Percentiles rank a stretch among this genome's conserved stretches.
These are phyloP conservation scores for Acanthurus leucopareius DNA, from an alignment of 2,797 vertebrate species.

Conservation along the genomic window DNA sequence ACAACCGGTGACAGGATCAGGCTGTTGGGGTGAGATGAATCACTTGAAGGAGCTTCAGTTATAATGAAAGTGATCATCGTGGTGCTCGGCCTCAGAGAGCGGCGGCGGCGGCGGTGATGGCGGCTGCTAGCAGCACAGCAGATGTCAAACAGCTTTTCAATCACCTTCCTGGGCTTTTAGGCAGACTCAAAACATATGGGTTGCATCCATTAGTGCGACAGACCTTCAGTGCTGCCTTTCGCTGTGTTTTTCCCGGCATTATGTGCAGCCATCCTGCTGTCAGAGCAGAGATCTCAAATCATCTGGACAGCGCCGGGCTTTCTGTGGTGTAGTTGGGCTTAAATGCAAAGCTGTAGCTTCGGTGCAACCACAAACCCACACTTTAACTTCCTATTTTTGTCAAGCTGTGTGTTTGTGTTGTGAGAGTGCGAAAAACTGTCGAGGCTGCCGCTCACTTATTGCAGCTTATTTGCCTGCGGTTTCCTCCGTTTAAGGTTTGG, in stretches of 20 bases:
- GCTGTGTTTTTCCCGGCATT: conserved; percentile 3
- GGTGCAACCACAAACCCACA: conserved; percentile 44
- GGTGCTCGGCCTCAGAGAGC: conserved; percentile 38
- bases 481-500: conserved; percentile 46
- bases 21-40: conserved; percentile 50
- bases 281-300: conserved; percentile 13
- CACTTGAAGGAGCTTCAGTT: conserved; percentile 34
- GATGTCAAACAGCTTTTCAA: conserved; percentile 70
- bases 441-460: conserved; percentile 49
- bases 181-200: conserved; percentile 57
- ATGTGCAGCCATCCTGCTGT: neutral
- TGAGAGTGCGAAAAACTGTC: conserved; percentile 20
- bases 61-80: conserved; percentile 46
- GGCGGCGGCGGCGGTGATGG: neutral
- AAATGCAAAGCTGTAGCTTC: conserved; percentile 2
- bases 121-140: conserved; percentile 50
- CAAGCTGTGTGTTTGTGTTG: conserved; percentile 35
- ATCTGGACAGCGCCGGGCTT: conserved; percentile 21
- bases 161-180: conserved; percentile 55
- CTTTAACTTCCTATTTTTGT: conserved; percentile 28
- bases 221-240: conserved; percentile 17
- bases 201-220: conserved; percentile 54
- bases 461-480: conserved; percentile 66
- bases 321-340: conserved; percentile 28
- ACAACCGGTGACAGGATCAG: conserved; percentile 21